Evolutionary conservation across 1,140 invertebrate species (phyloP), one percentile per base, ranked within the genome.

Genomic region (Drosophila bipectinata): DNA sequence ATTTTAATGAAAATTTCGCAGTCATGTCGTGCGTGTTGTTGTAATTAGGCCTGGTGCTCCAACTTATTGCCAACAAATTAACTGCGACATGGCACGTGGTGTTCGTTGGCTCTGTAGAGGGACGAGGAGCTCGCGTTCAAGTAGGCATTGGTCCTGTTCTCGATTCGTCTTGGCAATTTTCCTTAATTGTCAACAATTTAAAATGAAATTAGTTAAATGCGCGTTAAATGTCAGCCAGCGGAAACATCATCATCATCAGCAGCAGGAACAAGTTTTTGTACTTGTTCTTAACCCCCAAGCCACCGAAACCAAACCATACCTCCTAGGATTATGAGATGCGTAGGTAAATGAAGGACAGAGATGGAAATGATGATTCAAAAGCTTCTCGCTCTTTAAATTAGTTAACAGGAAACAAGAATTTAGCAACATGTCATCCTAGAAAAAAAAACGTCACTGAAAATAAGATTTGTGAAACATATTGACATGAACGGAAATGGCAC

Each of bases 401-500:
- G 32, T 10, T 12, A 37, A 37, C 41, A 15, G 14, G 14, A 18
- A 14, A 12, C 2, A 4, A 8, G 44, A 10, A 10, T 47, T 6
- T 24, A 21, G 7, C 44, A 21, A 10, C 2, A 21, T 15, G 18
- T 45, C 5, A 74, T 64, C 90, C 79, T 14, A 73, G 89, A 93
- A 92, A 24, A 93, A 93, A 92, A 24, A 93, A 91, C 92, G 34
- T 73, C 78, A 54, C 88, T 92, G 64, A 92, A 93, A 28, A 94
- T 93, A 59, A 93, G 92, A 83, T 94, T 94, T 62, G 93, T 93
- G 10, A 92, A 92, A 74, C 93, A 94, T 63, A 94, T 93, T 10
- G 93, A 93, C 12, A 94, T 90, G 5, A 92, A 93, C 21, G 94
- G 93, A 81, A 94, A 94, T 58, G 93, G 92, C 12, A 94, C 92